Evolutionary conservation across 1,140 invertebrate genomes (phyloP), one percentile per base, ranked within the genome.

Genomic region (Drosophila saltans): DNA sequence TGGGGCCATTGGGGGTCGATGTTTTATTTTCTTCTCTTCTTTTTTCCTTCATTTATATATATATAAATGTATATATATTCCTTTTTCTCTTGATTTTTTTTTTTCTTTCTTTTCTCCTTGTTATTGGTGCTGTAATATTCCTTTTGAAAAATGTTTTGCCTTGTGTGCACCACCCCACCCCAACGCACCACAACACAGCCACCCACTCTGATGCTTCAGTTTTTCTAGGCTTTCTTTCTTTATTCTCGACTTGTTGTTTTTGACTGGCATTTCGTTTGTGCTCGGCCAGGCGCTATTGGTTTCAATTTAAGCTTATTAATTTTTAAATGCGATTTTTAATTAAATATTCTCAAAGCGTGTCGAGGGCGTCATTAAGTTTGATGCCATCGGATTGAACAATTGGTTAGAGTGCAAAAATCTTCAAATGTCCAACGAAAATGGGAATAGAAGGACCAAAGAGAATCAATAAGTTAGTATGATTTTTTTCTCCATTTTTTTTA

Each of bases 241-340:
- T 36, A 16, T 45, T 52, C 21, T 68, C 58, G 58, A 48, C 21
- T 59, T 33, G 21, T 40, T 7, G 10, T 21, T 55, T 10, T 83
- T 79, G 71, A 43, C 61, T 26, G 39, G 52, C 69, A 59, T 56
- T 69, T 65, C 56, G 56, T 39, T 85, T 68, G 72, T 88, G 83
- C 66, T 83, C 80, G 73, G 66, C 75, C 80, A 64, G 84, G 80
- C 84, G 83, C 76, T 80, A 89, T 89, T 89, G 83, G 77, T 88
- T 86, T 83, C 83, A 81, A 83, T 88, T 89, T 89, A 88, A 88
- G 83, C 83, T 88, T 88, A 88, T 88, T 88, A 88, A 88, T 88
- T 89, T 40, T 88, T 88, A 80, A 88, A 89, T 88, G 84, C 80
- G 83, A 88, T 80, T 89, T 88, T 88, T 88, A 88, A 88, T 88